Conservation (phyloP, 2,113 vertebrate genomes). For the Mesoclemmys tuberculata region DNA sequence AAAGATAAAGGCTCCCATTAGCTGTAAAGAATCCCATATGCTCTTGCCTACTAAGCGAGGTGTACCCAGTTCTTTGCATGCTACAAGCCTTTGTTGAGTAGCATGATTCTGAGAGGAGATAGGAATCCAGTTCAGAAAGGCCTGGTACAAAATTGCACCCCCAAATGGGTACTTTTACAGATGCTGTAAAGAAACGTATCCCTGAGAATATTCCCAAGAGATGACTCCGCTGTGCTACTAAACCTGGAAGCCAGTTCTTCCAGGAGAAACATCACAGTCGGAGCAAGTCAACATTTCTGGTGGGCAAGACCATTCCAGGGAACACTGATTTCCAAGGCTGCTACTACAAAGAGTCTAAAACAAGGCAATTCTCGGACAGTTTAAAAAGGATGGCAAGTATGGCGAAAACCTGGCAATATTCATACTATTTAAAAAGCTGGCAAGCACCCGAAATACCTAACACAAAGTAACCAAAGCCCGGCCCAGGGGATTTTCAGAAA, state of each 20-base stretch:
- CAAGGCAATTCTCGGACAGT: neutral
- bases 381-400: neutral
- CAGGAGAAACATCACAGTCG: neutral
- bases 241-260: neutral
- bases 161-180: neutral
- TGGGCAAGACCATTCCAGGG: accelerated
- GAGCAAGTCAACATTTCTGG: neutral
- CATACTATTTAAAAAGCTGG: neutral
- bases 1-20: neutral
- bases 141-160: neutral
- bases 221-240: neutral
- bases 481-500: neutral
- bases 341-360: neutral
- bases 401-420: neutral
- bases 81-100: neutral
- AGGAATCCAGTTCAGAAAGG: neutral
- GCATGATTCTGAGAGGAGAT: neutral
- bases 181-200: neutral
- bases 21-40: neutral
- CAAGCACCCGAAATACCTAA: neutral
- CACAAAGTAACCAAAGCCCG: neutral
- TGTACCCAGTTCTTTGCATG: neutral
- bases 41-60: neutral
- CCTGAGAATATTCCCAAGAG: neutral
- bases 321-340: neutral